Base-by-base conservation (phyloP, 1,140 invertebrate genomes). In the Nomia melanderi region DNA sequence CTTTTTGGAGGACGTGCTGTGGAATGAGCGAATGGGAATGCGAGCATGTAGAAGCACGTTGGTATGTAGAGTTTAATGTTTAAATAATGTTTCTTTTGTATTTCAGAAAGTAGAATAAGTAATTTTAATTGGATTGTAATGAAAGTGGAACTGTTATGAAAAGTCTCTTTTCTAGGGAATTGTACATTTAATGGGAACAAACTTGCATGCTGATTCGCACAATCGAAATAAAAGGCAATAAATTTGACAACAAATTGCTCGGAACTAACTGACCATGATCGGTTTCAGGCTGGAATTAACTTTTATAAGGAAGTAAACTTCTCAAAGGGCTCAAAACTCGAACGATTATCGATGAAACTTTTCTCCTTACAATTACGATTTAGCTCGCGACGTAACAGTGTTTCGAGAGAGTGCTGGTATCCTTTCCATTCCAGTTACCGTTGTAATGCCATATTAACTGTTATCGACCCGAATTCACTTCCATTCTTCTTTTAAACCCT, bases 321-420 rank as follows among this genome's bases (percentile, higher is more conserved):
- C 25, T 53, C 23, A 11, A 29, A 14, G 25, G 25, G 25, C 54
- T 57, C 17, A 29, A 17, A 31, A 57, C 27, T 57, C 11, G 54
- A 57, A 29, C 54, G 27, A 14, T 57, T 57, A 57, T 57, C 54
- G 25, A 57, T 31, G 12, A 57, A 57, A 57, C 25, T 57, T 57
- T 57, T 25, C 54, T 57, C 54, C 25, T 29, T 57, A 11, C n/a
- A 25, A 25, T 29, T 57, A 25, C n/a, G 7, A 23, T 11, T 11
- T 7, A 53, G 20, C 4, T 53, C 50, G 50, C n/a, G 12, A 25
- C 20, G 20, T 53, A 25, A 11, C 9, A 50, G 47, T n/a, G 47
- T 50, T 50, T 50, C 47, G n/a, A 50, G n/a, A 23, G 1, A 25
- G 20, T 50, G 6, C 20, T 9, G 23, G 2, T 8, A 3, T 12